A percentile compares a stretch with the other conserved stretches of the same genome.
Conservation (phyloP, 2,797 vertebrate species). For the Avahi laniger region DNA sequence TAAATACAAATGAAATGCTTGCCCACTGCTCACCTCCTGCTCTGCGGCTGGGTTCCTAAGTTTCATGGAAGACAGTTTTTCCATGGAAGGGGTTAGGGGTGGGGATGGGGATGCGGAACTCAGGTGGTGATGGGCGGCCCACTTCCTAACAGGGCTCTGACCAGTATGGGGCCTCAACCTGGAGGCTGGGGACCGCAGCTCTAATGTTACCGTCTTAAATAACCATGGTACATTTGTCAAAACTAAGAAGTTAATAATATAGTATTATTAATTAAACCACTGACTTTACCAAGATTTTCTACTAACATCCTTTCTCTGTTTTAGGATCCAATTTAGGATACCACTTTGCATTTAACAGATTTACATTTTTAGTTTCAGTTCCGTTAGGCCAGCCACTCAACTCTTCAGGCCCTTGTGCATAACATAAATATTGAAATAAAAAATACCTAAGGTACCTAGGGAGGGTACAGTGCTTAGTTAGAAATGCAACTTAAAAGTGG, state of each 20-base stretch:
- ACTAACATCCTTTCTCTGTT: not conserved
- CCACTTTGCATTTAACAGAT: not conserved
- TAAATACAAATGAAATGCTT: too few relatives aligned
- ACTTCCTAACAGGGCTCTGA: too few relatives aligned
- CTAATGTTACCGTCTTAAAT: constrained; percentile 18
- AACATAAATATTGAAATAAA: constrained; percentile 17
- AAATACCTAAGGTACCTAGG: not conserved
- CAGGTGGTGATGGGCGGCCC: too few relatives aligned
- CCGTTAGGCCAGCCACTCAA: not conserved
- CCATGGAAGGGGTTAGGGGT: too few relatives aligned
- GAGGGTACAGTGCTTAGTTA: not conserved
- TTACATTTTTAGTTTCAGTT: constrained; percentile 1
- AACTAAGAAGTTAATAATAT: not conserved
- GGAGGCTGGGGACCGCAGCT: not conserved
- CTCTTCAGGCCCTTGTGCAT: not conserved
- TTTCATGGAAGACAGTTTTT: too few relatives aligned
- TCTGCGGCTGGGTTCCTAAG: too few relatives aligned
- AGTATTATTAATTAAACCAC: not conserved
- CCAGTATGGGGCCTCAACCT: too few relatives aligned
- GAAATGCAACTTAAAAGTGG: not conserved
- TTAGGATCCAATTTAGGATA: not conserved
- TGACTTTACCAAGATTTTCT: not conserved
- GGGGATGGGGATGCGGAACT: too few relatives aligned
- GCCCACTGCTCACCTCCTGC: too few relatives aligned
- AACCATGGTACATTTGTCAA: not conserved